phyloP scores from a whole-genome alignment of 2,888 invertebrate species.

The Lissocephala sabroskyi region DNA sequence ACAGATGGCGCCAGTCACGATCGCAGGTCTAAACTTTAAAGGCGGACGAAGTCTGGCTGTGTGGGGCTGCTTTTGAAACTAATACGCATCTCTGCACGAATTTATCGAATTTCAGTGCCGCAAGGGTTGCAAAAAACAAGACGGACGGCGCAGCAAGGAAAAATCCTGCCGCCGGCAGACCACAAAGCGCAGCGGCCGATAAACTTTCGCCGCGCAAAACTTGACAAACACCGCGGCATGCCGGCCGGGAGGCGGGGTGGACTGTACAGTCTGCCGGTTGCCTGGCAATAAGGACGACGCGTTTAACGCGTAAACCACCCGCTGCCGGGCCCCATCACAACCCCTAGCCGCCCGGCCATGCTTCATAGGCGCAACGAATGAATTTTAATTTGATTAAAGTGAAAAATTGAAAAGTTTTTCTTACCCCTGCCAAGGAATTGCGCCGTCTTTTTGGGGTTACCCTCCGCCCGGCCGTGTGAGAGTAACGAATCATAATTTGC shows the following conservation, averaged over 20 bases:
- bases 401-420: slow-evolving; percentile 57
- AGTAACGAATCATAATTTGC: slow-evolving; percentile 32
- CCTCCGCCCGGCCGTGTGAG: slow-evolving; percentile 4
- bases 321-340: slow-evolving; percentile 1
- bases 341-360: slow-evolving; percentile 40
- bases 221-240: slow-evolving; percentile 24
- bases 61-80: slow-evolving; percentile 43
- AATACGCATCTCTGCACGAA: slow-evolving; percentile 50
- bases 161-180: slow-evolving; percentile 48
- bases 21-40: no score
- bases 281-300: slow-evolving; percentile 2
- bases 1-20: no score
- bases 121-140: slow-evolving; percentile 38
- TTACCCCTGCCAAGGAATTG: slow-evolving; percentile 6
- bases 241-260: slow-evolving; percentile 3
- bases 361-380: slow-evolving; percentile 68
- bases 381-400: slow-evolving; percentile 70
- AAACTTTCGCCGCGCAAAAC: slow-evolving; percentile 42
- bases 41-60: no score
- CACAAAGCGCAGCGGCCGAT: slow-evolving; percentile 51
- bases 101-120: slow-evolving; percentile 58
- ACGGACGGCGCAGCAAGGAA: slow-evolving; percentile 7
- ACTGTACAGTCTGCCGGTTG: slow-evolving; percentile 6
- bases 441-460: neutral
- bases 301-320: neutral